These are phyloP conservation scores for Pantherophis guttatus DNA, from an alignment of 2,113 vertebrate genomes.

Conservation along the genomic window DNA sequence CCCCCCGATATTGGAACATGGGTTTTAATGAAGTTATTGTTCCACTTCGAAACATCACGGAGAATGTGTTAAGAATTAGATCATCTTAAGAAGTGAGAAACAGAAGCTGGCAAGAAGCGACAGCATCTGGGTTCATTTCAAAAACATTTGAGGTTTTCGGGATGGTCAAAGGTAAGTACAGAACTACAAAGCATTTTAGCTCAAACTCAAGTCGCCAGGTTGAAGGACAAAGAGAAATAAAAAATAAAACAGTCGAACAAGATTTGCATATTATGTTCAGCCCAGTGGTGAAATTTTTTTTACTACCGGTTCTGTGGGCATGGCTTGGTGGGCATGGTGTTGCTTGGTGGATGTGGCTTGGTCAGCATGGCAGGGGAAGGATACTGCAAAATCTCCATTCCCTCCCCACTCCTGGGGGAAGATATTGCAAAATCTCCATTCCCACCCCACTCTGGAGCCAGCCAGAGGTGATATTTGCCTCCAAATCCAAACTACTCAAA, in stretches of 20 bases:
- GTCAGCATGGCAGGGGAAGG: no score
- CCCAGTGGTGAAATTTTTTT: no score
- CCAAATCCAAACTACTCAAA: no score
- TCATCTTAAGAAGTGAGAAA: not conserved
- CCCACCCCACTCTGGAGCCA: no score
- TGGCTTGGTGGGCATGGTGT: no score
- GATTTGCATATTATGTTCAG: not conserved
- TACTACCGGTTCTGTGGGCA: no score
- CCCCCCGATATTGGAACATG: not conserved
- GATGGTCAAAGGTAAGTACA: not conserved
- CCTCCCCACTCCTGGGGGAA: no score
- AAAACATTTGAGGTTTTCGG: not conserved
- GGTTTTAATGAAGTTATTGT: not conserved
- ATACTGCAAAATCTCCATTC: no score
- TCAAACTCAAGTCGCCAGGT: not conserved
- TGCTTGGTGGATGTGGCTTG: no score
- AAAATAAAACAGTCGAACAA: not conserved
- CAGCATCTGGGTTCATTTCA: not conserved
- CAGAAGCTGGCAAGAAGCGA: not conserved
- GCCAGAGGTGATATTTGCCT: no score
- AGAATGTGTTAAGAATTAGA: fast-evolving
- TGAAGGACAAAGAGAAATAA: not conserved
- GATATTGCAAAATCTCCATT: no score
- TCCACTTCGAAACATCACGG: not conserved
- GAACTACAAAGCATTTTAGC: not conserved